phyloP scores from a whole-genome alignment of 2,888 invertebrate genomes.

The Meiosimyza platycephala region DNA sequence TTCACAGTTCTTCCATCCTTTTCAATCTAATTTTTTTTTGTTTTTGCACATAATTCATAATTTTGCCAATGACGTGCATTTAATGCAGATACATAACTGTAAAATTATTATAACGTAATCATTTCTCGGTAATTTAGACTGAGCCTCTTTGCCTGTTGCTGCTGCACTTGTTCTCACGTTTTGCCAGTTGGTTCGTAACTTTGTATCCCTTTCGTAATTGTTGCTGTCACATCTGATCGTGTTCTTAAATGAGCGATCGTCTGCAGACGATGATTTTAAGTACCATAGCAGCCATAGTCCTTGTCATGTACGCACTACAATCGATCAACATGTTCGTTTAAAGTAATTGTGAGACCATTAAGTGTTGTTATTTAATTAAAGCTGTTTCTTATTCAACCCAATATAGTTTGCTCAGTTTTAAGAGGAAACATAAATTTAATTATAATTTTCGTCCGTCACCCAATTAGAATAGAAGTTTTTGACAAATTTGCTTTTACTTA shows the following conservation, averaged over 20 bases:
- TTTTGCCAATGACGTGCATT: no score
- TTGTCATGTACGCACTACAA: not conserved
- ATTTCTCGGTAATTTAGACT: no score
- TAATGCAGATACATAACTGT: no score
- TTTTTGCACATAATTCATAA: not conserved
- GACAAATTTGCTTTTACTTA: no score
- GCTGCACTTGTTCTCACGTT: not conserved
- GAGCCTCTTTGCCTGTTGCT: not conserved
- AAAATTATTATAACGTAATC: no score
- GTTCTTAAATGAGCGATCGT: slow-evolving; percentile 16
- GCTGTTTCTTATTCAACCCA: no score
- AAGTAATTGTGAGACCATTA: no score
- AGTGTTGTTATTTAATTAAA: no score
- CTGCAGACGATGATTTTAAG: not conserved
- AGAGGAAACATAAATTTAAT: no score
- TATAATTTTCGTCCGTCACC: no score
- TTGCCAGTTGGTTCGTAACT: not conserved
- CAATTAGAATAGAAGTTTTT: no score
- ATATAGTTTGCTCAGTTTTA: no score
- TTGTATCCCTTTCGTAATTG: slow-evolving; percentile 22
- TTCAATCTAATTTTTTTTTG: not conserved
- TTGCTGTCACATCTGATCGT: slow-evolving; percentile 15
- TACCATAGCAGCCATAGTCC: not conserved
- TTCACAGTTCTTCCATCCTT: not conserved
- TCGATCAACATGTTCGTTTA: not conserved